phyloP scores from a whole-genome alignment of 2,113 vertebrate species.

The Melanerpes aurifrons region DNA sequence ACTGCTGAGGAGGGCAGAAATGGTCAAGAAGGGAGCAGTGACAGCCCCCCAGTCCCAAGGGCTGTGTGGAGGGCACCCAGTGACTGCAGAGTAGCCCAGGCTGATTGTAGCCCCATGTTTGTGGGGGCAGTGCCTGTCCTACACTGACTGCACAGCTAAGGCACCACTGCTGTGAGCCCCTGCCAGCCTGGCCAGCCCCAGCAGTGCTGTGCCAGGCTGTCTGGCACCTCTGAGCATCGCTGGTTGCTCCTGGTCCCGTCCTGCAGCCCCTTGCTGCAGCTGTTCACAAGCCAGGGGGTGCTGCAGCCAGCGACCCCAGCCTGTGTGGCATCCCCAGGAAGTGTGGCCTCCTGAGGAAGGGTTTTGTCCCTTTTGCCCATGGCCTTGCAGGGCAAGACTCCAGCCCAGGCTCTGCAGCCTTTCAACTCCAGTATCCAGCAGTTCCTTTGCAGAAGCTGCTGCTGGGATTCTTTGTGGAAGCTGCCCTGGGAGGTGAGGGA shows the following conservation, averaged over 20 bases:
- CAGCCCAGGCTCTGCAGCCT: background rate
- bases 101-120: background rate
- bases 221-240: background rate
- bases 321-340: background rate
- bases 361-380: background rate
- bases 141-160: background rate
- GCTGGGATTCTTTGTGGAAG: background rate
- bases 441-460: background rate
- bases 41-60: rapidly evolving
- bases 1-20: background rate
- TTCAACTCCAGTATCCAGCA: background rate
- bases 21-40: background rate
- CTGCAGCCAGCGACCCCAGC: background rate
- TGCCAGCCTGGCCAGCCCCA: background rate
- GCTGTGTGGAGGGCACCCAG: too few relatives aligned
- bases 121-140: background rate
- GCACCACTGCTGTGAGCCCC: background rate
- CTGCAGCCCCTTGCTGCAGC: background rate
- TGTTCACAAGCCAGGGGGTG: too few relatives aligned
- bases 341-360: background rate
- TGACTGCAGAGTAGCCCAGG: background rate
- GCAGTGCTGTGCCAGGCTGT: background rate
- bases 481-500: background rate
- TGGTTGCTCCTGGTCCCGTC: background rate
- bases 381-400: background rate